phyloP scores from a whole-genome alignment of 2,113 vertebrate genomes.

The Eudorcas thomsonii region DNA sequence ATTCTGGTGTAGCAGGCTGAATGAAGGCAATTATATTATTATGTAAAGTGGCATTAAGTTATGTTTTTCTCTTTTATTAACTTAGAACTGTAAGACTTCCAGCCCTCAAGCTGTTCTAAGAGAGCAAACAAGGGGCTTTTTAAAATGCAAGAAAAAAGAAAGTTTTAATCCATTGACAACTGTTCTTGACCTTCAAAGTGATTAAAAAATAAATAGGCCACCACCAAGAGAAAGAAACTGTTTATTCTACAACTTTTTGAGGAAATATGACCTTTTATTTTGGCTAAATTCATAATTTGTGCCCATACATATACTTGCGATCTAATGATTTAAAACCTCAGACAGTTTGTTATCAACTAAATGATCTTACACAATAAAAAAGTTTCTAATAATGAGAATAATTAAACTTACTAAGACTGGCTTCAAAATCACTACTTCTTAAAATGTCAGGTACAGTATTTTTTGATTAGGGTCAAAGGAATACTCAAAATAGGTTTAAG shows the following conservation, averaged over 20 bases:
- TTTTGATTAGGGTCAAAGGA: background rate
- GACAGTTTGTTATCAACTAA: background rate
- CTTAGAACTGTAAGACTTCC: background rate
- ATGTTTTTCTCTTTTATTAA: background rate
- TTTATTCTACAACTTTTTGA: background rate
- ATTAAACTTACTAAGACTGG: background rate
- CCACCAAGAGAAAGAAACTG: background rate
- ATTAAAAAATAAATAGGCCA: background rate
- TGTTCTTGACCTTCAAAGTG: background rate
- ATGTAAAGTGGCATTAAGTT: background rate
- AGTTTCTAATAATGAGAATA: background rate
- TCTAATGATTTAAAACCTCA: background rate
- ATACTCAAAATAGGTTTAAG: background rate
- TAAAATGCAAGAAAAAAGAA: background rate
- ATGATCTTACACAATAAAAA: background rate
- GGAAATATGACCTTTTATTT: background rate
- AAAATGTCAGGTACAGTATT: background rate
- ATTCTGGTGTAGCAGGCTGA: background rate
- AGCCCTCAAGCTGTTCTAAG: background rate
- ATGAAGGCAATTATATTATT: background rate
- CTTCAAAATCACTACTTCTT: background rate
- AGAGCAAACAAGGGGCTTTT: background rate
- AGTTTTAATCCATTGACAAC: background rate
- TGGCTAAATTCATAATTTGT: background rate
- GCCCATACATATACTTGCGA: rapidly evolving